Base-by-base conservation (phyloP, 2,888 invertebrate species). In the Caenorhabditis sp. region DNA sequence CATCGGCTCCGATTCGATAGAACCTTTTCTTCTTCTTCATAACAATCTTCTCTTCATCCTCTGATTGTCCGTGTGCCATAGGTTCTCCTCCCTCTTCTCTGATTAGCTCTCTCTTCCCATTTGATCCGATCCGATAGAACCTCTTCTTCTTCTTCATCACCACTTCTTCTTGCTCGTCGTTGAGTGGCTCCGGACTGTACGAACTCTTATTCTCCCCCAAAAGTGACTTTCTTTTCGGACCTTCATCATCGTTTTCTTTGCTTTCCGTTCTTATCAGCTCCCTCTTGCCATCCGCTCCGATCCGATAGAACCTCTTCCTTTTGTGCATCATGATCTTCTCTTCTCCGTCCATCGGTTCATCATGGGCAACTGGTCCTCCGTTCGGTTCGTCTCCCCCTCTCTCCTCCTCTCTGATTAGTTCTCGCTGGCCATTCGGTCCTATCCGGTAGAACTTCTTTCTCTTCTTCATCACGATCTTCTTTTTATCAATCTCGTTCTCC, bases 281-380 rank as follows among this genome's bases (percentile, higher is more conserved):
- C 15, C 39, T 26, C n/a, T 62, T 30, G 27, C 62, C 62, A 62
- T 52, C 35, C 9, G 22, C 41, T 26, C 68, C 68, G 13, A 52
- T 24, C 13, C 17, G 17, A 15, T 50, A 50, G 27, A 50, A 11
- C 15, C 50, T 41, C 32, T 20, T 68, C 35, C n/a, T 59, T 27
- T 45, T 58, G 13, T 26, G 8, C 30, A 27, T 50, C 30, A 30
- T 9, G 11, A 50, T 32, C 55, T 39, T 39, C 39, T 37, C 53
- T 22, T 11, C 35, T n/a, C 22, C 37, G 9, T 37, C 35, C 32
- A 30, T n/a, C 17, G 30, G 5, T 9, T 35, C 35, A 35, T 35
- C 35, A 2, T 35, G 35, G 9, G 6, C 35, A 30, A 8, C 9
- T 6, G 9, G 30, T 30, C 9, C 9, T 9, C 30, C 30, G 9